These are phyloP conservation scores for Vicugna pacos DNA, from an alignment of 2,113 vertebrate genomes.

Conservation along the genomic window DNA sequence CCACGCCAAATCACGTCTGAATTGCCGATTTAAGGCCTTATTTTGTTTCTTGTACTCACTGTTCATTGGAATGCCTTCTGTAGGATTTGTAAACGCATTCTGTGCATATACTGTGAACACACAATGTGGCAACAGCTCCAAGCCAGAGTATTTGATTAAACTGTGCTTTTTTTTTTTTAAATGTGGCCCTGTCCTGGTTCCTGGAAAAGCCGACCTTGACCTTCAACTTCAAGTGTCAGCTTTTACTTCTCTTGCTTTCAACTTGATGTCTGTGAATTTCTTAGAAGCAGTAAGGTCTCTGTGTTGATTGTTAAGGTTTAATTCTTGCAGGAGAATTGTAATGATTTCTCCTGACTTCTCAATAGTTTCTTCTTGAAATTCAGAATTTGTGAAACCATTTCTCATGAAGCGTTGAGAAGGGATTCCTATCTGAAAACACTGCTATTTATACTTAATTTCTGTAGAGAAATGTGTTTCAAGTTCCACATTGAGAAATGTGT, in stretches of 20 bases:
- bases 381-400: neutral
- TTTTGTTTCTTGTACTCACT: neutral
- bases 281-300: neutral
- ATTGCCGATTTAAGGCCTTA: neutral
- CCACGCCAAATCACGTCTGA: neutral
- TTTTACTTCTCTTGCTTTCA: neutral
- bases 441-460: neutral
- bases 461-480: neutral
- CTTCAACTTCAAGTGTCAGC: neutral
- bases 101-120: neutral
- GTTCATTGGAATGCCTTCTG: neutral
- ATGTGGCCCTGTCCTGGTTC: neutral
- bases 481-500: neutral
- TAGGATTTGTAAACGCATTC: neutral
- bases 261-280: neutral
- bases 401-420: neutral
- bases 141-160: neutral
- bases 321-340: neutral
- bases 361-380: neutral
- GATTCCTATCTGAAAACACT: neutral
- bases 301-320: neutral
- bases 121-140: neutral
- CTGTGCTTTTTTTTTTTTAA: neutral
- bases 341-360: neutral
- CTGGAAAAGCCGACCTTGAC: neutral